phyloP scores from a whole-genome alignment of 2,113 vertebrate species.

The Otolemur garnettii region DNA sequence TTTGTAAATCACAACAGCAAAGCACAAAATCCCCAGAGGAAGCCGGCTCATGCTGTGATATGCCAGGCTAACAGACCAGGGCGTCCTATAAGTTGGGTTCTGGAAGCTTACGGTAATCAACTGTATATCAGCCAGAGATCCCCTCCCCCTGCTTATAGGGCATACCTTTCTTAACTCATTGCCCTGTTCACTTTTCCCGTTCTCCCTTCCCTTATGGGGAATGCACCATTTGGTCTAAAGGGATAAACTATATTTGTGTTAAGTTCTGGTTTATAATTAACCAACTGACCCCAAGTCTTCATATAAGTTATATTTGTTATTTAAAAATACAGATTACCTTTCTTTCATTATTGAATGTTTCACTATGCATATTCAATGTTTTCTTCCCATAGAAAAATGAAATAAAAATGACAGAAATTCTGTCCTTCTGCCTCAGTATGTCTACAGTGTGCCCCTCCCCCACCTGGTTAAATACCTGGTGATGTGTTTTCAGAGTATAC shows the following conservation, averaged over 20 bases:
- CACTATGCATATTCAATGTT: background rate
- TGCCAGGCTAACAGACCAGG: background rate
- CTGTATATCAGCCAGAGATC: background rate
- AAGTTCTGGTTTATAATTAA: background rate
- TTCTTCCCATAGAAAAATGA: background rate
- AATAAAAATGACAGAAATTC: background rate
- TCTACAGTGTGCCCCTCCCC: background rate
- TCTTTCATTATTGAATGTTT: background rate
- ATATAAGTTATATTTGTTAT: background rate
- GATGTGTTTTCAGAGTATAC: fast-evolving
- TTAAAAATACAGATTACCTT: background rate
- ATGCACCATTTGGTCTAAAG: background rate
- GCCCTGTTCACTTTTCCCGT: background rate
- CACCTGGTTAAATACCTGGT: background rate
- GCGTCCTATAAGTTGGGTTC: background rate
- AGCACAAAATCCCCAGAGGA: background rate
- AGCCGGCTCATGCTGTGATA: conserved; percentile 47
- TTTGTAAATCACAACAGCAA: conserved; percentile 68
- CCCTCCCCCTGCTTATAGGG: too few species aligned
- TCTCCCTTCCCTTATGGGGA: background rate
- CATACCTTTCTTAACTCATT: background rate
- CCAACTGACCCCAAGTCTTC: background rate
- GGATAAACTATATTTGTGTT: background rate
- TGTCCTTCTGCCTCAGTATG: background rate
- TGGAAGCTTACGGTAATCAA: background rate